Evolutionary conservation across 2,113 vertebrate species (phyloP).

Genomic region (Cephalopterus ornatus): DNA sequence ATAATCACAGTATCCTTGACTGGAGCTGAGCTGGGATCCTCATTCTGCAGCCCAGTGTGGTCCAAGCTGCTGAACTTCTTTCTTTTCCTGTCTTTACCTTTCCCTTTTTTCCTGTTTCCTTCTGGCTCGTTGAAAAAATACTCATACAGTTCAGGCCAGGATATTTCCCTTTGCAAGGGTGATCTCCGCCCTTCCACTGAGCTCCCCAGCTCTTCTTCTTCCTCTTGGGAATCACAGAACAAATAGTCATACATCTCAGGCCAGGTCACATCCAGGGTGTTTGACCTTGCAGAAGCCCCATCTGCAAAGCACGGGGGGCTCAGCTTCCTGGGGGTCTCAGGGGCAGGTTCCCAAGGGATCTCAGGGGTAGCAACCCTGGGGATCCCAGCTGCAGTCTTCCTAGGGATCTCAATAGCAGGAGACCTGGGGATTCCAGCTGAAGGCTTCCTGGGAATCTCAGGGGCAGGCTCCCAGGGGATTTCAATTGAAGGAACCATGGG

Average conservation of each 20-base stretch:
- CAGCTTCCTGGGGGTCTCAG: neutral
- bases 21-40: neutral
- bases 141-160: slow-evolving; percentile 87
- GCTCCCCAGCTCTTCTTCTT: neutral
- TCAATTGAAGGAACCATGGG: rapidly evolving
- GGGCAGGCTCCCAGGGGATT: neutral
- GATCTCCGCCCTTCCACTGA: neutral
- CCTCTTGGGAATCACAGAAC: slow-evolving; percentile 76
- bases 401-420: neutral
- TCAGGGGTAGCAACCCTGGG: neutral
- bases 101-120: slow-evolving; percentile 10
- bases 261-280: slow-evolving; percentile 67
- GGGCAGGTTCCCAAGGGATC: neutral
- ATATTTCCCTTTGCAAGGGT: slow-evolving; percentile 38
- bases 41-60: neutral
- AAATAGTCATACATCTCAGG: slow-evolving; percentile 88
- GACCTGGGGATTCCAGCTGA: neutral
- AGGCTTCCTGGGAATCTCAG: neutral
- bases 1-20: neutral
- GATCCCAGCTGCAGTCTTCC: neutral
- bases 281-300: neutral
- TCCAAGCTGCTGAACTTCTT: neutral
- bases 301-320: neutral
- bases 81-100: slow-evolving; percentile 61
- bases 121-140: slow-evolving; percentile 80